phyloP scores from a whole-genome alignment of 37 sponge, comb jelly and placozoan species.

The Crambe crambe region DNA sequence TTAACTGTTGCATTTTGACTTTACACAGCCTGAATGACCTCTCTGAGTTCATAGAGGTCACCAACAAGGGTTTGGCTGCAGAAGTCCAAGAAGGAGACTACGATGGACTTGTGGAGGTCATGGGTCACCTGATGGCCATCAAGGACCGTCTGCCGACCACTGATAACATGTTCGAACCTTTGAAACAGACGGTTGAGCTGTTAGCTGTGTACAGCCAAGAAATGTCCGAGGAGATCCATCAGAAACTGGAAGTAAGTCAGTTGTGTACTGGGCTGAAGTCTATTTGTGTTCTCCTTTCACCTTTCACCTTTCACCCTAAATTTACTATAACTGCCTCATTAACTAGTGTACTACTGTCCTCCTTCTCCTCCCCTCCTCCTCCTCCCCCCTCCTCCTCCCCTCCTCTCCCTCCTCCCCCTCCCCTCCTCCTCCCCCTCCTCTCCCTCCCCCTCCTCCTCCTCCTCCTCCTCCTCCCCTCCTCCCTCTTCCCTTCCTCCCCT shows the following conservation, averaged over 20 bases:
- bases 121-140: conserved; percentile 87
- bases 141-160: conserved; percentile 80
- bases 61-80: conserved; percentile 49
- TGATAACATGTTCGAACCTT: conserved; percentile 96
- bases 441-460: too few species aligned
- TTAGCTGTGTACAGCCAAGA: conserved; percentile 88
- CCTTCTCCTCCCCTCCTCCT: not conserved
- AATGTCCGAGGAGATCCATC: conserved; percentile 88
- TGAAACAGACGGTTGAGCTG: conserved; percentile 94
- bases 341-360: not conserved
- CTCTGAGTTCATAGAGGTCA: conserved; percentile 74
- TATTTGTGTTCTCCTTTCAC: not conserved
- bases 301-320: not conserved
- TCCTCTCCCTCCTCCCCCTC: not conserved
- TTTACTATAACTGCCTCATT: not conserved
- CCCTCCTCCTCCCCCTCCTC: not conserved
- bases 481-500: not conserved
- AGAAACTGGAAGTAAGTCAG: conserved; percentile 67
- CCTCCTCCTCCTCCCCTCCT: not conserved
- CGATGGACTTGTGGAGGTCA: conserved; percentile 85
- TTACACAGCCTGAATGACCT: conserved; percentile 71
- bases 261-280: too few species aligned
- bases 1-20: not conserved
- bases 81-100: conserved; percentile 92
- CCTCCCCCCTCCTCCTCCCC: not conserved